Base-by-base conservation (phyloP, 2,888 invertebrate genomes). In the Euphydryas editha region DNA sequence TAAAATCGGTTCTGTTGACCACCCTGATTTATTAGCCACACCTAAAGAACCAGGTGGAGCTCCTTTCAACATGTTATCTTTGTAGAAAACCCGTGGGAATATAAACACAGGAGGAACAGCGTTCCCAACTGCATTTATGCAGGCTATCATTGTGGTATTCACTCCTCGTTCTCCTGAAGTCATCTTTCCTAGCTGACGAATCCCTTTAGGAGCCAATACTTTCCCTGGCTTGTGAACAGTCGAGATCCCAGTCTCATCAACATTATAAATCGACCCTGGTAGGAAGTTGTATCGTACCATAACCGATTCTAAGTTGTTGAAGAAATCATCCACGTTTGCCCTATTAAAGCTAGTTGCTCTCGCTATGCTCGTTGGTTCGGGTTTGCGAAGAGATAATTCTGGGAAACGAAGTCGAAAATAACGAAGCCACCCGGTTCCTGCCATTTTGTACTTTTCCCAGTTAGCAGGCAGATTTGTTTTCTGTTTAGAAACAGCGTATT, bases 1-100 rank as follows among this genome's bases (percentile, higher is more conserved):
- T 13, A 42, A 42, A 15, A 42, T n/a, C n/a, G 15, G 15, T 59
- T 75, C 72, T 49, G 76, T 82, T 46, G 76, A 76, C 79, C 81
- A 81, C n/a, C 78, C 79, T 6, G 73, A 74, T 58, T 72, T 71
- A 67, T 75, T 70, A 10, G 73, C 73, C 37, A 37, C 69, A 36
- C 73, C 73, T 21, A 74, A 10, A 21, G 73, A 62, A 65, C 74
- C 72, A 11, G 72, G 70, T 55, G 76, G 73, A 68, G 72, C 75
- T 59, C 70, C 59, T 70, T 73, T 70, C 15, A 72, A 55, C 73
- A 74, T 73, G 17, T 74, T 72, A 37, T 73, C 75, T 68, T 73
- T 75, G 36, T 39, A 72, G 54, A 66, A 69, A 44, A 67, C 65
- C 46, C 65, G 55, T 15, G 66, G 66, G 59, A 71, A 71, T 11